phyloP scores from a whole-genome alignment of 2,113 vertebrate species.

The Meleagris gallopavo region DNA sequence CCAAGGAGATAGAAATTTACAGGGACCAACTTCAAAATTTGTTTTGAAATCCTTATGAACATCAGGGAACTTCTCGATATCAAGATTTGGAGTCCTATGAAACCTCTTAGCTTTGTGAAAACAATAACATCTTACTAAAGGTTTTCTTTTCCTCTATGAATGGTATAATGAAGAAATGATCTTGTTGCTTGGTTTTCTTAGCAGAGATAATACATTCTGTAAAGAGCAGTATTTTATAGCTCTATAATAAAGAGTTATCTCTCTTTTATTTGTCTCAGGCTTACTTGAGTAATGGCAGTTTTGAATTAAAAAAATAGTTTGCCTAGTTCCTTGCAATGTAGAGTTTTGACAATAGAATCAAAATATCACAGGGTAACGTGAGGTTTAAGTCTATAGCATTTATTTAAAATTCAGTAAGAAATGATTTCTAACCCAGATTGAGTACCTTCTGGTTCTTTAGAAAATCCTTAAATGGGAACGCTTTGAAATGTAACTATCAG shows the following conservation, averaged over 20 bases:
- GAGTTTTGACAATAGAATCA: constrained; percentile 40
- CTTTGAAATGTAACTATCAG: constrained; percentile 36
- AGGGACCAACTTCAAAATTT: not conserved
- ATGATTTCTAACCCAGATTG: constrained; percentile 40
- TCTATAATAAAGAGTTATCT: not conserved
- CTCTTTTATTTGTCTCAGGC: not conserved
- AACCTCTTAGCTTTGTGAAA: not conserved
- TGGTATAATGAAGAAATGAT: not conserved
- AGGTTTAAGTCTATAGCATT: constrained; percentile 15
- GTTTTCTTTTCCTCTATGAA: not conserved
- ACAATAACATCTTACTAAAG: not conserved
- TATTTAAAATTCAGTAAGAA: constrained; percentile 33
- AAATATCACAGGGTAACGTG: constrained; percentile 29
- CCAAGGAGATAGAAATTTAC: not conserved
- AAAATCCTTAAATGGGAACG: constrained; percentile 16
- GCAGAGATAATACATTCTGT: not conserved
- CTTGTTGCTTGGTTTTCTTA: not conserved
- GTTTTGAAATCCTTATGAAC: not conserved
- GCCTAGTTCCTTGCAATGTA: constrained; percentile 54
- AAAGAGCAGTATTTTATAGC: not conserved
- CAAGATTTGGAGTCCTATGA: not conserved
- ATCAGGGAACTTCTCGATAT: not conserved
- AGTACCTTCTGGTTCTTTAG: constrained; percentile 44
- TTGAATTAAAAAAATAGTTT: not conserved
- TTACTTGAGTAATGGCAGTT: constrained; percentile 14